Evolutionary conservation across 2,797 vertebrate genomes (phyloP), one percentile per base, ranked within the genome.

Genomic region (Tarsius wallacei): DNA sequence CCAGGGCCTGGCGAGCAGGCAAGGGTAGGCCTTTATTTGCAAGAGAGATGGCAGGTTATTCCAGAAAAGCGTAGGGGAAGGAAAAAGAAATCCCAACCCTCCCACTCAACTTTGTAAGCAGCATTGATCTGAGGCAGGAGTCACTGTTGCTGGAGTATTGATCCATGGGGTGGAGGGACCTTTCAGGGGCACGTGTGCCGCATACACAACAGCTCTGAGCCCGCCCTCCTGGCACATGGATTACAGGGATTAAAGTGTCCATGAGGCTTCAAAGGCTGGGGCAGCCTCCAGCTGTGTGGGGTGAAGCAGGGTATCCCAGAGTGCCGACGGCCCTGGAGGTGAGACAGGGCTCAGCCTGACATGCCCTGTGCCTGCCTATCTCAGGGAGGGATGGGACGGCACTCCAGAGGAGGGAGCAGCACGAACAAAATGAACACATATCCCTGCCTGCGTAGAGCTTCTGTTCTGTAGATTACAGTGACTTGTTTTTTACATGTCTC

Each of bases 201-300:
- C 96, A 97, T 95, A 53, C 87, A 57, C 88, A 90, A 82, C 42
- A 55, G 51, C 51, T 98, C 96, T 93, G 95, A 97, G 87, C 95
- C 95, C 96, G 61, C 68, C 91, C 81, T 97, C 71, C 87, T 6
- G 0, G 9, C 16, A 2, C 2, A 2, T 2, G 7, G 71, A 57
- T 28, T 21, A 22, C 2, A 1, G 76, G 47, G 59, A 33, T 19
- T 55, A 57, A 91, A 84, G 81, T 0, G 5, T 28, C 17, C 1
- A 7, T 5, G 21, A 49, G 66, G 33, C 33, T 61, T 22, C 26
- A 7, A 5, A 2, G 7, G 26, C 7, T 33, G n/a, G 0, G 0
- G 26, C 4, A 19, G 36, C 47, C 24, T 36, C 76, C 0, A 1
- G 71, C 47, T n/a, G 26, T 21, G 5, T 0, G 0, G 13, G 74